Conservation (phyloP, 2,888 invertebrate species). For the Hirtodrosophila duncani region DNA sequence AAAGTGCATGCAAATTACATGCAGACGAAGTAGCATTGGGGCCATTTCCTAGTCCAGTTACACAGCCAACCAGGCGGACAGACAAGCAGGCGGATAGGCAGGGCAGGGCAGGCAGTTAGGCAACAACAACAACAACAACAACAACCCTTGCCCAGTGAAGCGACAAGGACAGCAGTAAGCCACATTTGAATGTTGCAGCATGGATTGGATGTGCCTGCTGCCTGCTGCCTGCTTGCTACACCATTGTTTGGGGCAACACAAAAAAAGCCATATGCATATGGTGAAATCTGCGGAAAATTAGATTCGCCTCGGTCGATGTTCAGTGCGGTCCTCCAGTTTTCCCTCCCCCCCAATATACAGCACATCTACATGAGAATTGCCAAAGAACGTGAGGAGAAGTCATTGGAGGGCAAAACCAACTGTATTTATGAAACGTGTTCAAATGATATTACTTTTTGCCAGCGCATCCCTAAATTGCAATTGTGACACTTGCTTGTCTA, state of each 20-base stretch:
- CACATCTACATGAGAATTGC: slow-evolving; percentile 19
- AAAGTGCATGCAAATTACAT: slow-evolving; percentile 55
- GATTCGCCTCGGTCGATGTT: slow-evolving; percentile 35
- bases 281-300: slow-evolving; percentile 68
- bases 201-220: too few species aligned
- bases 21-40: slow-evolving; percentile 28
- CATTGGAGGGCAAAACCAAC: slow-evolving; percentile 7
- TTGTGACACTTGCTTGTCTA: slow-evolving; percentile 27
- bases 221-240: too few species aligned
- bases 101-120: not conserved
- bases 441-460: slow-evolving; percentile 40
- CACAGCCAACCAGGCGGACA: slow-evolving; percentile 42
- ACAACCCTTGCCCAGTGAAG: slow-evolving; percentile 21
- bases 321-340: too few species aligned
- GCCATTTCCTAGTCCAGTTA: slow-evolving; percentile 24
- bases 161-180: slow-evolving; percentile 44
- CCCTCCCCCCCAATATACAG: slow-evolving; percentile 1
- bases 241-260: slow-evolving; percentile 27
- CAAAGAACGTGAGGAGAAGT: slow-evolving; percentile 14
- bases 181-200: slow-evolving; percentile 27
- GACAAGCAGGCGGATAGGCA: too few species aligned
- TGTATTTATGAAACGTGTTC: slow-evolving; percentile 38
- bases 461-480: slow-evolving; percentile 37
- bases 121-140: not conserved
- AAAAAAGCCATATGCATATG: slow-evolving; percentile 28